phyloP scores from a whole-genome alignment of 2,797 vertebrate genomes.

The Cichlasoma orientale region DNA sequence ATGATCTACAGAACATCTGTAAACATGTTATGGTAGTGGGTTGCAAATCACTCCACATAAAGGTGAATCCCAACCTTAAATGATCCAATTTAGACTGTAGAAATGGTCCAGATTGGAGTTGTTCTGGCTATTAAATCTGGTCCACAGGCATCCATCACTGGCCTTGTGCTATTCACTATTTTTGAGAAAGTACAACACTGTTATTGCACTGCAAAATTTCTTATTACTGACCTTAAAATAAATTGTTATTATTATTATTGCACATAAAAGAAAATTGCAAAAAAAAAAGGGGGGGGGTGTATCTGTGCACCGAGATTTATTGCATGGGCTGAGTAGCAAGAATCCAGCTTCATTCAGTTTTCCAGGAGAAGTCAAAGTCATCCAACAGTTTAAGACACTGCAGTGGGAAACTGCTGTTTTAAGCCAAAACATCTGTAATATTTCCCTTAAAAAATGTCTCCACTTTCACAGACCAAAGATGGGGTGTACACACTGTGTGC shows the following conservation, averaged over 20 bases:
- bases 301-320: not conserved
- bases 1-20: not conserved
- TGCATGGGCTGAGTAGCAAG: not conserved
- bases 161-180: not conserved
- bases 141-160: not conserved
- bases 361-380: not conserved
- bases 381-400: not conserved
- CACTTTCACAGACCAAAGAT: constrained; percentile 85
- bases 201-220: not conserved
- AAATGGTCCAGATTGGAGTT: not conserved
- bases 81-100: not conserved
- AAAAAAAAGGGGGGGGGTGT: too few relatives aligned
- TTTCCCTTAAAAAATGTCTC: not conserved
- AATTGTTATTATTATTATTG: not conserved
- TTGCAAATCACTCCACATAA: not conserved
- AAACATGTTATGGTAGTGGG: not conserved
- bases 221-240: not conserved
- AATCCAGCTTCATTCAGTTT: not conserved
- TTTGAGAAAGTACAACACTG: not conserved
- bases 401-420: not conserved
- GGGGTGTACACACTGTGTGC: constrained; percentile 89
- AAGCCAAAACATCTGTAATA: too few relatives aligned
- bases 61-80: not conserved
- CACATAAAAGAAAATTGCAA: not conserved
- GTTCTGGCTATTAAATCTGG: not conserved